Percentiles rank a stretch among this genome's conserved stretches.
Conservation (phyloP, 1,140 invertebrate genomes). For the Apis mellifera region Amel_HAv3.1 CM009936.2:10856001-10856500, state of each 20-base stretch:
- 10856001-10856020: constrained; percentile 80
- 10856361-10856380: not conserved
- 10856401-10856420: constrained; percentile 80
- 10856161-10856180: constrained; percentile 23
- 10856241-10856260: constrained; percentile 2
- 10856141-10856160: constrained; percentile 82
- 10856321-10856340: constrained; percentile 73
- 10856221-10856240: not conserved
- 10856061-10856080: constrained; percentile 88
- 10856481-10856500: constrained; percentile 15
- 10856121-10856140: constrained; percentile 90
- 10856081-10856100: constrained; percentile 88
- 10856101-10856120: constrained; percentile 88
- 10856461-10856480: constrained; percentile 41
- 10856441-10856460: constrained; percentile 69
- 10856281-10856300: constrained; percentile 39
- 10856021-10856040: constrained; percentile 82
- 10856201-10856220: not conserved
- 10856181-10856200: not conserved
- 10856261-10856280: constrained; percentile 2
- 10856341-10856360: constrained; percentile 76
- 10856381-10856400: constrained; percentile 28
- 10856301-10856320: constrained; percentile 48
- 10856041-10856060: constrained; percentile 86
- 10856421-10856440: constrained; percentile 50